Percentiles rank a stretch among this genome's conserved stretches.
Evolutionary conservation across 1,140 invertebrate species (phyloP).

Genomic region (Drosophila sproati): DNA sequence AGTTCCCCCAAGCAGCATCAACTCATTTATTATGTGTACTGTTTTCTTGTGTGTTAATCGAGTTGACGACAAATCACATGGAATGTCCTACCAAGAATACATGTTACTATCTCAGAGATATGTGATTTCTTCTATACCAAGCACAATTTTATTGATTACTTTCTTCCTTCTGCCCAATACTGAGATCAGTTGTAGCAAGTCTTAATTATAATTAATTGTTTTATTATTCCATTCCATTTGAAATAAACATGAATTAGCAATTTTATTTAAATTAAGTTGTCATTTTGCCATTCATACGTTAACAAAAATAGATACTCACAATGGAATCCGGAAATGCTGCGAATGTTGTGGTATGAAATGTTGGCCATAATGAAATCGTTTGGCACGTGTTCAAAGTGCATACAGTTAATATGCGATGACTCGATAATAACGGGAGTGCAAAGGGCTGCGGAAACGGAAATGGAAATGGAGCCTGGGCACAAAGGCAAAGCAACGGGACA

Average conservation of each 20-base stretch:
- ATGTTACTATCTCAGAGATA: not conserved
- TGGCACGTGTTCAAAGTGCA: not conserved
- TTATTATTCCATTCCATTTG: too few species aligned
- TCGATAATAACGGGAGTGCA: conserved; percentile 34
- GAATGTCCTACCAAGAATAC: not conserved
- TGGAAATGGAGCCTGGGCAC: conserved; percentile 52
- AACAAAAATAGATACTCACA: too few species aligned
- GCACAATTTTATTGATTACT: too few species aligned
- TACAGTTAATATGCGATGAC: conserved; percentile 14
- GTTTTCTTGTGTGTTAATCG: conserved; percentile 71
- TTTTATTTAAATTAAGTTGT: too few species aligned
- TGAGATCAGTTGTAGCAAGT: too few species aligned
- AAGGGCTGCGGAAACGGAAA: conserved; percentile 38
- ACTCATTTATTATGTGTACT: conserved; percentile 59
- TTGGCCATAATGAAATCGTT: not conserved
- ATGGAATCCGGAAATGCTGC: too few species aligned
- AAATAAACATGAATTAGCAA: too few species aligned
- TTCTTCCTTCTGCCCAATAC: too few species aligned
- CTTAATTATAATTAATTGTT: too few species aligned
- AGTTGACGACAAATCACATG: conserved; percentile 35
- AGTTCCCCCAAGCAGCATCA: not conserved
- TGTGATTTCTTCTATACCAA: too few species aligned
- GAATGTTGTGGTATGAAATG: too few species aligned
- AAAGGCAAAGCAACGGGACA: conserved; percentile 58
- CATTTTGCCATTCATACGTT: too few species aligned